phyloP scores from a whole-genome alignment of 1,140 invertebrate genomes.

The Drosophila ficusphila region DNA sequence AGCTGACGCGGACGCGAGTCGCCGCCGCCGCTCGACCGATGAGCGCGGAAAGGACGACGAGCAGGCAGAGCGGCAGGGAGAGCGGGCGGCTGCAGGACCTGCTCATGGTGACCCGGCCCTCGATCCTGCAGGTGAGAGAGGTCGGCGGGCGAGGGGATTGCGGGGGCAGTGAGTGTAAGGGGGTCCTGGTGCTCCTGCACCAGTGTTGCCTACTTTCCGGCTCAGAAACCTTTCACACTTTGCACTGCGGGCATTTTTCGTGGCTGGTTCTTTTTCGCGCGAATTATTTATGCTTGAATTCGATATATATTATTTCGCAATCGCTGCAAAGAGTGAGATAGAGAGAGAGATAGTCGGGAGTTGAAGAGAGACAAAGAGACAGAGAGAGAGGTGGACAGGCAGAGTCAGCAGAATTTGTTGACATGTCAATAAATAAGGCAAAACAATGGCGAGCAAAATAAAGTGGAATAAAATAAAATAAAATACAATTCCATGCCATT shows the following conservation, averaged over 20 bases:
- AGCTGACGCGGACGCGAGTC: conserved; percentile 76
- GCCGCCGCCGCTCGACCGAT: conserved; percentile 63
- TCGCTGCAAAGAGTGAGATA: conserved; percentile 16
- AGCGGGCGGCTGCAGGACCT: conserved; percentile 45
- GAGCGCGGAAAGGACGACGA: conserved; percentile 59
- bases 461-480: conserved; percentile 34
- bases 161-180: conserved; percentile 10
- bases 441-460: conserved; percentile 18
- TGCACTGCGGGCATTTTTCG: conserved; percentile 36
- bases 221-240: conserved; percentile 28
- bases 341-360: not conserved
- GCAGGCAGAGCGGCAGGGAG: conserved; percentile 55
- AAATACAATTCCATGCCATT: conserved; percentile 36
- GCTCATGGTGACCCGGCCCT: conserved; percentile 60
- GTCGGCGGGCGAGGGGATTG: conserved; percentile 3
- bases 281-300: conserved; percentile 50
- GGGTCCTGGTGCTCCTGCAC: conserved; percentile 3
- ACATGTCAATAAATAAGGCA: conserved; percentile 70
- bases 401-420: conserved; percentile 57
- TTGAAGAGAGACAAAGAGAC: conserved; percentile 8
- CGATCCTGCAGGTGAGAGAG: conserved; percentile 8
- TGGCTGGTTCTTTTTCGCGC: conserved; percentile 4
- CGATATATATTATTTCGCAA: conserved; percentile 45
- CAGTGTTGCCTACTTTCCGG: conserved; percentile 6
- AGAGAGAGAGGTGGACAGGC: not conserved